Evolutionary conservation across 2,797 vertebrate species (phyloP).

Genomic region (Coilia nasus): DNA sequence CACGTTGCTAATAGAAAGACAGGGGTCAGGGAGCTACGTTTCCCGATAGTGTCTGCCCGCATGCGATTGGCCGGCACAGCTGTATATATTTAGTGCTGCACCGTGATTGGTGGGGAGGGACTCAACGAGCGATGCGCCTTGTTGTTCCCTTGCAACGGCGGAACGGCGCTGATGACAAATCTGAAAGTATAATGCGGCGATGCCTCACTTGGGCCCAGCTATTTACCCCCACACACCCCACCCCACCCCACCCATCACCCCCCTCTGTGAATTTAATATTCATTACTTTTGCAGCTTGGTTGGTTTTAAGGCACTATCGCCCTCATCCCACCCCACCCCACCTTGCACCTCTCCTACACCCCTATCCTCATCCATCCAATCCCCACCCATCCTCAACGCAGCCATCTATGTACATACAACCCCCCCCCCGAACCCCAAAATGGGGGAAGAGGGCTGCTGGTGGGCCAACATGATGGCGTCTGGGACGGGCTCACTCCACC

Average conservation of each 20-base stretch:
- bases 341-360: slow-evolving; percentile 59
- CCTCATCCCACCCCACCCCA: slow-evolving; percentile 75
- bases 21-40: slow-evolving; percentile 22
- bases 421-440: slow-evolving; percentile 68
- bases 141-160: slow-evolving; percentile 50
- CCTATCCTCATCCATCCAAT: slow-evolving; percentile 57
- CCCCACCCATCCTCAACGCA: slow-evolving; percentile 70
- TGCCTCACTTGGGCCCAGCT: slow-evolving; percentile 78
- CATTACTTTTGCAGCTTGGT: slow-evolving; percentile 83
- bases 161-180: slow-evolving; percentile 77
- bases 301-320: slow-evolving; percentile 81
- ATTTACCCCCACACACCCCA: slow-evolving; percentile 64
- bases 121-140: slow-evolving; percentile 25
- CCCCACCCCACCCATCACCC: background rate
- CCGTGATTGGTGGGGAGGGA: slow-evolving; percentile 15
- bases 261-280: slow-evolving; percentile 76
- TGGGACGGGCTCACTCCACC: slow-evolving; percentile 40
- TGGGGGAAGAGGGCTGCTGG: slow-evolving; percentile 64
- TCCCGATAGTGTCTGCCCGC: slow-evolving; percentile 26
- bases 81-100: slow-evolving; percentile 23
- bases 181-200: slow-evolving; percentile 81
- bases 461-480: slow-evolving; percentile 28
- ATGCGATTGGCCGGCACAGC: slow-evolving; percentile 28
- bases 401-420: slow-evolving; percentile 50
- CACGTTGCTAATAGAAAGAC: slow-evolving; percentile 20